Evolutionary conservation across 2,888 invertebrate genomes (phyloP).

Genomic region (Ophioninae sp.): DNA sequence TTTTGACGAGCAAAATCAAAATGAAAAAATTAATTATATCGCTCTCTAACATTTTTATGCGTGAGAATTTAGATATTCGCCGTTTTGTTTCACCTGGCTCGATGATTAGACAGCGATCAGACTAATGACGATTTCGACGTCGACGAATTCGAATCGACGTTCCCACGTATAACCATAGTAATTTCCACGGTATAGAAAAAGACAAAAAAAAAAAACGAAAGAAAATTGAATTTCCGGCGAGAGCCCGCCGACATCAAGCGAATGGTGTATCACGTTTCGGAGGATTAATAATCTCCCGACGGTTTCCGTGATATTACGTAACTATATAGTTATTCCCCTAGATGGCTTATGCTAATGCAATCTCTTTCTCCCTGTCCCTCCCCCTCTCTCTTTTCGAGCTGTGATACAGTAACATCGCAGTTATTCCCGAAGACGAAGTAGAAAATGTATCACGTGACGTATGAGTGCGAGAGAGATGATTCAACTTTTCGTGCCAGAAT

Average conservation of each 20-base stretch:
- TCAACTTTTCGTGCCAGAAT: no score
- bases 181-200: not conserved
- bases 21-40: no score
- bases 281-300: constrained; percentile 32
- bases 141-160: not conserved
- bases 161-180: not conserved
- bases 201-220: not conserved
- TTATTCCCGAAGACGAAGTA: no score
- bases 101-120: not conserved
- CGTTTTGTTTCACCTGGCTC: not conserved
- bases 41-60: no score
- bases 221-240: not conserved
- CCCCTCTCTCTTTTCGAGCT: not conserved
- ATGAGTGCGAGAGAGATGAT: no score
- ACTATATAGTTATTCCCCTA: constrained; percentile 14
- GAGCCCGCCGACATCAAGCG: constrained; percentile 1
- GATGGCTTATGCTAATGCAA: constrained; percentile 29
- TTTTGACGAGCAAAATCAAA: no score
- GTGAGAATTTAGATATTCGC: no score
- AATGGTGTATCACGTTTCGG: constrained; percentile 2
- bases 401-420: no score
- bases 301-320: constrained; percentile 48
- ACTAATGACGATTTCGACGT: not conserved
- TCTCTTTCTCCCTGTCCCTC: not conserved
- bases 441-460: no score